phyloP scores from a whole-genome alignment of 2,113 vertebrate genomes.

The Myotis davidii region DNA sequence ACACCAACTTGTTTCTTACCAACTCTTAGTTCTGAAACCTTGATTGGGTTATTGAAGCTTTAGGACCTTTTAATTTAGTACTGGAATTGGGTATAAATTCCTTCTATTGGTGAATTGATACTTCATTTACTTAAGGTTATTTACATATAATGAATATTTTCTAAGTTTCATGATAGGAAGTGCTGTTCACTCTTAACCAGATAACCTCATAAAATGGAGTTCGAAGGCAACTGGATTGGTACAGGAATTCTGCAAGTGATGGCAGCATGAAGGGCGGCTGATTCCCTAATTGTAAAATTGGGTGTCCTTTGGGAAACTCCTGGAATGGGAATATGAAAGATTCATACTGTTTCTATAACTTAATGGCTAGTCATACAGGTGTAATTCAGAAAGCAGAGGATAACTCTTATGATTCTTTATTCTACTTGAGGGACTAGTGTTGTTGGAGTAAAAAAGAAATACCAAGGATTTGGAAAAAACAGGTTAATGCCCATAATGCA shows the following conservation, averaged over 20 bases:
- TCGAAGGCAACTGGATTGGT: fast-evolving
- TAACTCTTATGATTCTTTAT: background rate
- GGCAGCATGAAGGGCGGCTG: background rate
- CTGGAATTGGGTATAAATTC: background rate
- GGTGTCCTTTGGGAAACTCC: background rate
- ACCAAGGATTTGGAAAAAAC: conserved; percentile 3
- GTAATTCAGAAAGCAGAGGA: background rate
- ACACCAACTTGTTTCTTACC: background rate
- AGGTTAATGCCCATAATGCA: conserved; percentile 27
- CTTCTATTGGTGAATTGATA: background rate
- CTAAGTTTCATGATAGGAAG: background rate
- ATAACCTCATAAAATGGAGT: background rate
- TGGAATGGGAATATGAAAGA: background rate
- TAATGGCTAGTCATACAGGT: background rate
- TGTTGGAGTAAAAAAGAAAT: conserved; percentile 30
- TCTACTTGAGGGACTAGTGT: background rate
- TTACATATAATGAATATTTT: background rate
- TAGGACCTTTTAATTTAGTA: background rate
- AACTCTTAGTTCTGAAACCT: background rate
- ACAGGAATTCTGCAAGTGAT: background rate
- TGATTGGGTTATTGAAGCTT: background rate
- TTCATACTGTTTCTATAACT: background rate
- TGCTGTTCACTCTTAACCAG: background rate
- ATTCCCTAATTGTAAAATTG: background rate
- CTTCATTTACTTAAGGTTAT: background rate